Evolutionary conservation across 2,797 vertebrate genomes (phyloP), one percentile per base, ranked within the genome.

Genomic region (Loriculus beryllinus): DNA sequence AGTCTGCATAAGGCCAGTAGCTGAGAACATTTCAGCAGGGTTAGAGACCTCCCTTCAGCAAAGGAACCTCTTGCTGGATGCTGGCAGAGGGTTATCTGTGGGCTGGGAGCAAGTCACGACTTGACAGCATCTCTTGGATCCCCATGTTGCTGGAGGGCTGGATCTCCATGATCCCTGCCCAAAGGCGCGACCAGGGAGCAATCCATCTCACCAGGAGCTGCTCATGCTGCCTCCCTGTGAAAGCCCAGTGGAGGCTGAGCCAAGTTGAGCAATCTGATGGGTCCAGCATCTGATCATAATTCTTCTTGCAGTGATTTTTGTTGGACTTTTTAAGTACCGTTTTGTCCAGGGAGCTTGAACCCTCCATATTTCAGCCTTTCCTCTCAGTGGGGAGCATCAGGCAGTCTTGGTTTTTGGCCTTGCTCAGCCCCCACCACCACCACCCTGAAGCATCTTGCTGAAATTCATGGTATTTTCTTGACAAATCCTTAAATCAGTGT

Each of bases 191-290:
- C 75, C 10, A 1, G 56, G 33, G 43, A 81, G 60, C 90, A 56
- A 57, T 68, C 28, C 56, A 45, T 75, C 71, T 91, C 69, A 7
- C 65, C 80, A 72, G 67, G 13, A 86, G 40, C 75, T 5, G 3
- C 37, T 67, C 7, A 0, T 6, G 3, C 52, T 3, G 3, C 64
- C 31, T 88, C 64, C 33, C 29, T 2, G 2, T 45, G 70, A 84
- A 88, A 88, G 80, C 40, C 60, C 65, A 79, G 52, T 0, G 1
- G 76, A 80, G 86, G 42, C 49, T 56, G 60, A 92, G 90, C 81
- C 83, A 85, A 75, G 82, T n/a, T 64, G 84, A 96, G 78, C 76
- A 83, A 83, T 69, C 64, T 81, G 69, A 78, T 84, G 62, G 86
- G 64, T 64, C 14, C 8, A 0, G 33, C 11, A 4, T 54, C 68